Evolutionary conservation across 1,140 invertebrate species (phyloP), one percentile per base, ranked within the genome.

Genomic region (Euschistus heros): DNA sequence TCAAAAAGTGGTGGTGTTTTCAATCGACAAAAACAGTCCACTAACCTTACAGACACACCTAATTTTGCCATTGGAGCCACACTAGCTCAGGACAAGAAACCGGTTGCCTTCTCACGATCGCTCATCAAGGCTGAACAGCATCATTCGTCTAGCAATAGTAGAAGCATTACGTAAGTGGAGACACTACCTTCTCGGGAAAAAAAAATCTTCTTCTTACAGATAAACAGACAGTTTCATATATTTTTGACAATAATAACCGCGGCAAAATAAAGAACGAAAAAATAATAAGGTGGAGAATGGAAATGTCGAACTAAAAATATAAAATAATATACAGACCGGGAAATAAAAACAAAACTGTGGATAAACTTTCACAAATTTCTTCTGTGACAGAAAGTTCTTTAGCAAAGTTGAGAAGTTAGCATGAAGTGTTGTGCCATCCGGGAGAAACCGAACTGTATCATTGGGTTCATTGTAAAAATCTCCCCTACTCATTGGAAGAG

Each of bases 121-220:
- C 69, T 83, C 10, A 75, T 68, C 22, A 24, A 59, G 6, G 68
- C 75, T 6, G 76, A 84, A 70, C 69, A 71, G 67, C 77, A 77
- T 17, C 83, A 82, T 69, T 70, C 73, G 17, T 76, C 81, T 65
- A 71, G 73, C 75, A 4, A 75, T 82, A 26, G 66, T 80, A 42
- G 78, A 74, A 70, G 76, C 75, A 13, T 64, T 80, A 46, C 66
- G 72, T 46, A 78, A 77, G 65, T 82, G 69, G 70, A 63, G 65
- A 30, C 67, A 70, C 46, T 68, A 55, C 47, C 63, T 71, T 13
- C 30, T 70, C 3, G 42, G 68, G 69, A 14, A 50, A 59, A 18
- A 64, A 70, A 50, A 71, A 71, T 72, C 13, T 72, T 70, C 17
- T 68, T 71, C n/a, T n/a, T n/a, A n/a, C n/a, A n/a, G n/a, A n/a